Percentiles rank a stretch among this genome's conserved stretches.
These are phyloP conservation scores for Orchestia grillus DNA, from an alignment of 1,140 invertebrate genomes.

Conservation along the genomic window DNA sequence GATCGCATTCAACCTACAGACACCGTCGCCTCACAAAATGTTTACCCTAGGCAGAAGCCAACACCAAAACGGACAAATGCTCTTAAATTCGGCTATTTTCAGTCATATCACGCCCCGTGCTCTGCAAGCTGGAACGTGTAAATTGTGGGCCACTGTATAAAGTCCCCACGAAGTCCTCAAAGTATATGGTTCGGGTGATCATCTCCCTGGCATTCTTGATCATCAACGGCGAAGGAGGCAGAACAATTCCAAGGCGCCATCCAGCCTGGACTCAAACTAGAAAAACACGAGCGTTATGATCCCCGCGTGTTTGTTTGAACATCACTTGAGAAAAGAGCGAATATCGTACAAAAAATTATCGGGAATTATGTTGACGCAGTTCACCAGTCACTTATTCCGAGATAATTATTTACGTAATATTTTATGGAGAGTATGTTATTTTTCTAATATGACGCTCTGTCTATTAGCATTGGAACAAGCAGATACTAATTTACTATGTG, in stretches of 20 bases:
- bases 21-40: neutral
- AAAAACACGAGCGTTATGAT: neutral
- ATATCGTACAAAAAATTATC: neutral
- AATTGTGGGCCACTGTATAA: slow-evolving; percentile 11
- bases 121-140: slow-evolving; percentile 23
- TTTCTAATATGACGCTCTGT: no score
- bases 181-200: neutral
- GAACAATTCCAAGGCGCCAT: neutral
- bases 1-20: neutral
- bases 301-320: neutral
- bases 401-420: neutral
- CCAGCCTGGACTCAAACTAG: neutral
- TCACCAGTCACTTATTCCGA: neutral
- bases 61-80: neutral
- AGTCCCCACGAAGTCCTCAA: neutral
- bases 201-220: slow-evolving; percentile 4
- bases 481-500: no score
- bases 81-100: neutral
- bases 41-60: neutral
- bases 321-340: neutral
- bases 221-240: neutral
- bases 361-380: neutral
- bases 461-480: no score
- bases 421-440: no score
- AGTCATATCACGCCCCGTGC: neutral